Evolutionary conservation across 2,797 vertebrate species (phyloP).

Genomic region (Enteromius anoplus): DNA sequence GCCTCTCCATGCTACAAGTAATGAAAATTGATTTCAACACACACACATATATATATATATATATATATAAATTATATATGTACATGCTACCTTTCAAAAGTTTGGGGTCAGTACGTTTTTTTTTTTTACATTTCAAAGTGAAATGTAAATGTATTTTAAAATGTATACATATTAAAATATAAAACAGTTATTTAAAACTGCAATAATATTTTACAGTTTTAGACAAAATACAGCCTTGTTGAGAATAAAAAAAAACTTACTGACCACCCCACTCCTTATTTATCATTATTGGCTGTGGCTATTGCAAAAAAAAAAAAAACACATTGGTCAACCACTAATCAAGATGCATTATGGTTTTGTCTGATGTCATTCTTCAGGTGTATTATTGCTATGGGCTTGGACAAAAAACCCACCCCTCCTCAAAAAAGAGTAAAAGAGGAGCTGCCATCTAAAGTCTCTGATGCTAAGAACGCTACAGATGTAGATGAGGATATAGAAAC

Average conservation of each 20-base stretch:
- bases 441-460: conserved; percentile 41
- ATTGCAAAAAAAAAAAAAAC: neutral
- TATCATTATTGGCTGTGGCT: neutral
- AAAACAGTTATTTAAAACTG: neutral
- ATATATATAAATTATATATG: neutral
- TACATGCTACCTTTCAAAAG: neutral
- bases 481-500: conserved; percentile 46
- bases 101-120: too few species aligned
- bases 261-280: neutral
- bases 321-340: neutral
- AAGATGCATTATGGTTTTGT: conserved; percentile 19
- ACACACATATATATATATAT: too few species aligned
- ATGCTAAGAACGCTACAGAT: conserved; percentile 53
- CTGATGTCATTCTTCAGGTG: conserved; percentile 76
- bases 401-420: conserved; percentile 82
- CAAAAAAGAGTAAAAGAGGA: conserved; percentile 75
- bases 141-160: too few species aligned
- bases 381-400: conserved; percentile 88
- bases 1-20: conserved; percentile 95
- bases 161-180: neutral
- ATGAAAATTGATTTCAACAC: conserved; percentile 20
- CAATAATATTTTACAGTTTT: neutral
- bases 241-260: neutral
- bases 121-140: too few species aligned
- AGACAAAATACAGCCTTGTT: neutral